phyloP scores from a whole-genome alignment of 2,888 invertebrate species.

The Apotomis turbidana region DNA sequence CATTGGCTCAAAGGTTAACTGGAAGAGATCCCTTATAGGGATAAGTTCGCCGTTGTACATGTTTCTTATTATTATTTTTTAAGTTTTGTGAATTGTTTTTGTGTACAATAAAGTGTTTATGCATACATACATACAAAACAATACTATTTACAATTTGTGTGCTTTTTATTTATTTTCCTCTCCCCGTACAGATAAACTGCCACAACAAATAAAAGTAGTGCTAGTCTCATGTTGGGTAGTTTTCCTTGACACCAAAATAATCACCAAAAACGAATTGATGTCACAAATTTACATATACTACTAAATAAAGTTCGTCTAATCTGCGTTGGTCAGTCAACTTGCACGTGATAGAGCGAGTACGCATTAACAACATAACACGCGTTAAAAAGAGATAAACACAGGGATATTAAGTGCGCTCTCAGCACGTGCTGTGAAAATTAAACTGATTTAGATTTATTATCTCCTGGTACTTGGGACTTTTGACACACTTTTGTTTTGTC shows the following conservation, averaged over 20 bases:
- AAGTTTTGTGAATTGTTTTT: no score
- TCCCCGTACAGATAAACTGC: neutral
- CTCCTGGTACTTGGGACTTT: constrained; percentile 32
- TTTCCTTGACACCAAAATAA: constrained; percentile 15
- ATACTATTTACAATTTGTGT: no score
- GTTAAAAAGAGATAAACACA: constrained; percentile 22
- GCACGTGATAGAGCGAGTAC: constrained; percentile 25
- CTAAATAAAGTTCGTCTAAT: constrained; percentile 36
- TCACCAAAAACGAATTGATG: neutral
- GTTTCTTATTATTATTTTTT: no score
- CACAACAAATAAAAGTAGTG: neutral
- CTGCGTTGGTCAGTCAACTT: constrained; percentile 40
- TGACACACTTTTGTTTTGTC: constrained; percentile 32
- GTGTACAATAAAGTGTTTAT: no score
- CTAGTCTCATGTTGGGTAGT: neutral
- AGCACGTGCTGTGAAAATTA: constrained; percentile 36
- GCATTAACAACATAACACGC: constrained; percentile 15
- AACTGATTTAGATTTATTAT: constrained; percentile 40
- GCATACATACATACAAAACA: no score
- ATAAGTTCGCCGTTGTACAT: no score
- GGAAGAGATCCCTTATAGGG: no score
- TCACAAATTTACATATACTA: constrained; percentile 29
- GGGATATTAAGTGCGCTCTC: constrained; percentile 27
- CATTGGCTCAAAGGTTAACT: no score
- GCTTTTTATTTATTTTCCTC: no score